These are phyloP conservation scores for Venturia canescens DNA, from an alignment of 1,140 invertebrate species.

Conservation along the genomic window DNA sequence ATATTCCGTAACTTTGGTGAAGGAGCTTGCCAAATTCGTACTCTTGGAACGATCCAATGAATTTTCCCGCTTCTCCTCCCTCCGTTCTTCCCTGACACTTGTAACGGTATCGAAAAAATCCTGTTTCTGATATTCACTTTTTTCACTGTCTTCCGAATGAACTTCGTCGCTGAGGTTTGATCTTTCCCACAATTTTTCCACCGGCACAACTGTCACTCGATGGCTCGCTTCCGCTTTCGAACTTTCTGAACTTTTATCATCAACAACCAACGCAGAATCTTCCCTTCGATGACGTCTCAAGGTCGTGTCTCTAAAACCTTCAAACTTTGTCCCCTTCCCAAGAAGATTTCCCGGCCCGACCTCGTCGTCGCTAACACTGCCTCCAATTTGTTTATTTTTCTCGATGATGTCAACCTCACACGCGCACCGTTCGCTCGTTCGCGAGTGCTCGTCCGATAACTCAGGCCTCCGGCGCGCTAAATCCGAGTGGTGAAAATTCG, in stretches of 20 bases:
- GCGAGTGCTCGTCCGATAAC: background rate
- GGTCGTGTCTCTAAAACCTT: constrained; percentile 4
- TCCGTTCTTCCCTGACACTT: constrained; percentile 28
- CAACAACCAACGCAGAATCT: constrained; percentile 20
- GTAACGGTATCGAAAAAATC: background rate
- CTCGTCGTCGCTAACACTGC: background rate
- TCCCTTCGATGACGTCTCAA: background rate
- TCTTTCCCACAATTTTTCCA: background rate
- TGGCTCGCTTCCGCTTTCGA: background rate
- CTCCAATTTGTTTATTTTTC: constrained; percentile 24
- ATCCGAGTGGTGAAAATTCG: constrained; percentile 31
- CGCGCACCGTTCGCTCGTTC: background rate
- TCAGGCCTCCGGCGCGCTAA: constrained; percentile 17
- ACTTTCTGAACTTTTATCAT: background rate
- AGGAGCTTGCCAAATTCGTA: constrained; percentile 14
- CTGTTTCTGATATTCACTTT: constrained; percentile 4
- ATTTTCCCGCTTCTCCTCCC: constrained; percentile 3
- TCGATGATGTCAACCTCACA: constrained; percentile 6
- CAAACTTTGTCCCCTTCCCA: background rate
- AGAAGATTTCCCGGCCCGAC: constrained; percentile 29
- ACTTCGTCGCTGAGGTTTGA: too few species aligned
- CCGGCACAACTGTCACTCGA: background rate
- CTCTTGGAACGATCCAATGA: constrained; percentile 29
- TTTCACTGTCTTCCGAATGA: background rate
- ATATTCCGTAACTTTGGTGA: background rate